Percentiles rank a stretch among this genome's conserved stretches.
Conservation (phyloP, 2,797 vertebrate species). For the Gila robusta region DNA sequence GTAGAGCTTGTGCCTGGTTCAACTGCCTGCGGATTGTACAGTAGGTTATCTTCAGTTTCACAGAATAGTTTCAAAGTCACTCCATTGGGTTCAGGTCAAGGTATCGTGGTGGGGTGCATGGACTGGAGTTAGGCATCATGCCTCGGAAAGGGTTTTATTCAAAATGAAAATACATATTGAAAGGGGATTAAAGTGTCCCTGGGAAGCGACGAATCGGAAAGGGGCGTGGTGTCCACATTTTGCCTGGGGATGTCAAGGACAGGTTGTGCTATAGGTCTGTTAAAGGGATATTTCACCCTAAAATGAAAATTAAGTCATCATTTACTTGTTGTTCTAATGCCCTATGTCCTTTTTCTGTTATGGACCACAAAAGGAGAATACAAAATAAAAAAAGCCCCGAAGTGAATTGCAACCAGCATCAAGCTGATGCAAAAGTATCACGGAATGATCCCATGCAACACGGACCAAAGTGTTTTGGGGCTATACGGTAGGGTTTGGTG, state of each 20-base stretch:
- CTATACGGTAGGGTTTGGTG: too few species aligned
- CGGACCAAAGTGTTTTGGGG: too few species aligned
- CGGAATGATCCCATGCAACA: too few species aligned
- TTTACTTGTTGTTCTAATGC: not conserved
- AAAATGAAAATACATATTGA: constrained; percentile 20
- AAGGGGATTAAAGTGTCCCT: constrained; percentile 19
- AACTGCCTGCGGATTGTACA: constrained; percentile 1
- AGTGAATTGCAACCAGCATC: not conserved
- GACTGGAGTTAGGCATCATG: not conserved
- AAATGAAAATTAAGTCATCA: not conserved
- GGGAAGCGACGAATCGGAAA: not conserved
- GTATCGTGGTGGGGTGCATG: not conserved
- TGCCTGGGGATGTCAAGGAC: not conserved
- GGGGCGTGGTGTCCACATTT: not conserved
- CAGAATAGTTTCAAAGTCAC: constrained; percentile 17
- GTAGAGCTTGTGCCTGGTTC: not conserved
- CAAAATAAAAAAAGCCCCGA: not conserved
- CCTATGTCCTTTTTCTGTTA: not conserved
- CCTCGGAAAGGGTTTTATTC: not conserved
- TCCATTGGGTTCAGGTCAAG: constrained; percentile 9
- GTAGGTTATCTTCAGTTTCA: constrained; percentile 6
- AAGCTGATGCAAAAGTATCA: not conserved
- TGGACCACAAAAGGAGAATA: not conserved
- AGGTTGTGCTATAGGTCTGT: not conserved
- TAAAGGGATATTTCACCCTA: not conserved